Evolutionary conservation across 2,113 vertebrate species (phyloP).

Genomic region (Mystacornis crossleyi): DNA sequence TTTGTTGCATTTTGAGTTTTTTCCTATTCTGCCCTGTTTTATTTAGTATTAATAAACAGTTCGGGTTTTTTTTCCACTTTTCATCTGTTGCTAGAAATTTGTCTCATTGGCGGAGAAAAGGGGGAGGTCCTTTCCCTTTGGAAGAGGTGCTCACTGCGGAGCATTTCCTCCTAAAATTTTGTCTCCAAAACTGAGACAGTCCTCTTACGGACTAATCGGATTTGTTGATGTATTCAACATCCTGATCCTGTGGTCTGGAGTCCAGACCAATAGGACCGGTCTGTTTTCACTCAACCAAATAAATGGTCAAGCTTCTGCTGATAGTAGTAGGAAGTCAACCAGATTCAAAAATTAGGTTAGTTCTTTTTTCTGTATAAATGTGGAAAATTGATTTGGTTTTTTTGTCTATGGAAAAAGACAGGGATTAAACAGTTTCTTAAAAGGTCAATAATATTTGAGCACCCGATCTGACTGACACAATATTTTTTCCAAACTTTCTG

Average conservation of each 20-base stretch:
- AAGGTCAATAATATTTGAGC: neutral
- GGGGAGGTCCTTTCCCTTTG: too few species aligned
- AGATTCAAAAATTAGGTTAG: neutral
- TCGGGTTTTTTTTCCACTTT: too few species aligned
- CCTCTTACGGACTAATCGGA: neutral
- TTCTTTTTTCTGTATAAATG: neutral
- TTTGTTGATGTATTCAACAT: neutral
- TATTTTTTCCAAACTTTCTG: neutral
- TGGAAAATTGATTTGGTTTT: neutral
- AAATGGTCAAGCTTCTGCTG: neutral
- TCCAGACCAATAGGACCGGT: neutral
- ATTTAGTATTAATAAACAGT: too few species aligned
- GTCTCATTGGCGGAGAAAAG: too few species aligned
- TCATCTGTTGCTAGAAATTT: too few species aligned
- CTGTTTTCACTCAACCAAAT: neutral
- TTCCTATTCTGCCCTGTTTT: too few species aligned
- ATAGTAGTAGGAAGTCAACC: neutral
- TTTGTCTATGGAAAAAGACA: neutral
- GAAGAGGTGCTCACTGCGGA: too few species aligned
- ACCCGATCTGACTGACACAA: neutral
- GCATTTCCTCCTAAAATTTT: too few species aligned
- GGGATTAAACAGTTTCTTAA: neutral
- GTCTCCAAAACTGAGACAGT: neutral
- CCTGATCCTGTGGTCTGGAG: neutral
- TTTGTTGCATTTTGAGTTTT: too few species aligned